These are phyloP conservation scores for Paguma larvata DNA, from an alignment of 2,797 vertebrate species.

Conservation along the genomic window DNA sequence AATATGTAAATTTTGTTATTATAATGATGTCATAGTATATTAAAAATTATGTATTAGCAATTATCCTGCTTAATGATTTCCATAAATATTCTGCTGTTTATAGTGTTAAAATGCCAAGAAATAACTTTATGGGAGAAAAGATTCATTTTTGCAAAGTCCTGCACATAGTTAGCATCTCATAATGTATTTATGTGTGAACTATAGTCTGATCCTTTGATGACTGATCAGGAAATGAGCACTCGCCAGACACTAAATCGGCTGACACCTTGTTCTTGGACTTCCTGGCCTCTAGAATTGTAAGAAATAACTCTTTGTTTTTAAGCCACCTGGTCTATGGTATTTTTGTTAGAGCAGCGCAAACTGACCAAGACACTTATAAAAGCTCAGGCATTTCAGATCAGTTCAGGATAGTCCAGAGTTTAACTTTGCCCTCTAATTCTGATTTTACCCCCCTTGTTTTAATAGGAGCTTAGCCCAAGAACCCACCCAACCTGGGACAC, in stretches of 20 bases:
- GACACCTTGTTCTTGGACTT: not conserved
- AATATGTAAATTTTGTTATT: slow-evolving; percentile 59
- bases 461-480: not conserved
- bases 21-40: slow-evolving; percentile 49
- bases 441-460: not conserved
- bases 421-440: not conserved
- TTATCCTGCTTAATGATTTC: slow-evolving; percentile 59
- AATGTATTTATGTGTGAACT: slow-evolving; percentile 46
- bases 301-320: slow-evolving; percentile 26
- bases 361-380: not conserved
- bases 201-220: not conserved
- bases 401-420: not conserved
- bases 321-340: not conserved
- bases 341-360: not conserved
- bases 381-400: not conserved
- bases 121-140: slow-evolving; percentile 28
- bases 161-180: not conserved
- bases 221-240: not conserved
- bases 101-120: slow-evolving; percentile 50
- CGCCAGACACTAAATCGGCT: not conserved
- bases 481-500: not conserved
- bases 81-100: slow-evolving; percentile 63
- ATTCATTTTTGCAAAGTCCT: slow-evolving; percentile 11
- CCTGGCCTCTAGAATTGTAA: not conserved
- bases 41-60: slow-evolving; percentile 62